Evolutionary conservation across 2,113 vertebrate genomes (phyloP).

Genomic region (Lota lota): DNA sequence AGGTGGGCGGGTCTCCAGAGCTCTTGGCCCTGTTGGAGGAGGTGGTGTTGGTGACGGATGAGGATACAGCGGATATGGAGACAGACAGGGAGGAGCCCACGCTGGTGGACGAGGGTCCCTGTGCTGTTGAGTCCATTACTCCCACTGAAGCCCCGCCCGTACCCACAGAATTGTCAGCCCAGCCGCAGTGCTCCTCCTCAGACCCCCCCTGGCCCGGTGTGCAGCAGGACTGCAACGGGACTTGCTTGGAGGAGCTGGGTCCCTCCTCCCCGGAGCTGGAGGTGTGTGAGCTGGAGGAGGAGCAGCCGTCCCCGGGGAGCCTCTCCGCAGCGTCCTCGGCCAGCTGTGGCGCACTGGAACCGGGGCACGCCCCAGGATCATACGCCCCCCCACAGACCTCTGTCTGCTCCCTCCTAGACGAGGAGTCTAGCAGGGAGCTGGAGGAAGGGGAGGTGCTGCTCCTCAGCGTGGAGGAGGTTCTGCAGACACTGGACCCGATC

Average conservation of each 20-base stretch:
- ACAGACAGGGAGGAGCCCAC: conserved; percentile 20
- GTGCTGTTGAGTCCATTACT: conserved; percentile 63
- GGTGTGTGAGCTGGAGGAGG: conserved; percentile 74
- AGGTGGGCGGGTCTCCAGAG: conserved; percentile 85
- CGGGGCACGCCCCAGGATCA: conserved; percentile 76
- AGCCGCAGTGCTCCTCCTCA: conserved; percentile 64
- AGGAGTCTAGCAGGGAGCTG: conserved; percentile 76
- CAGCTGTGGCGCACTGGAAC: conserved; percentile 67
- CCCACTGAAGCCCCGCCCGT: conserved; percentile 71
- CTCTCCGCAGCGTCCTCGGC: conserved; percentile 62
- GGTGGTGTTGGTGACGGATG: conserved; percentile 73
- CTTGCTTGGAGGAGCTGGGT: conserved; percentile 79
- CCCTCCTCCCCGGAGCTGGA: conserved; percentile 84
- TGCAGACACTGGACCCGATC: conserved; percentile 77
- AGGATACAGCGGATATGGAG: conserved; percentile 33
- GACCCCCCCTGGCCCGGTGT: conserved; percentile 82
- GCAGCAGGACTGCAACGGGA: conserved; percentile 85
- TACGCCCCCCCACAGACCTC: conserved; percentile 71
- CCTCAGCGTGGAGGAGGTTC: conserved; percentile 89
- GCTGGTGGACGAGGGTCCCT: conserved; percentile 28
- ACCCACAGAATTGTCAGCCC: conserved; percentile 81
- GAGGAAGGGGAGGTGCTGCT: conserved; percentile 83
- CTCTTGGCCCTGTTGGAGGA: conserved; percentile 89
- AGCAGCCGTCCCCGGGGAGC: conserved; percentile 73
- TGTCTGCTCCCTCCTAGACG: conserved; percentile 87